phyloP scores from a whole-genome alignment of 2,113 vertebrate genomes.

The Plectropomus leopardus region DNA sequence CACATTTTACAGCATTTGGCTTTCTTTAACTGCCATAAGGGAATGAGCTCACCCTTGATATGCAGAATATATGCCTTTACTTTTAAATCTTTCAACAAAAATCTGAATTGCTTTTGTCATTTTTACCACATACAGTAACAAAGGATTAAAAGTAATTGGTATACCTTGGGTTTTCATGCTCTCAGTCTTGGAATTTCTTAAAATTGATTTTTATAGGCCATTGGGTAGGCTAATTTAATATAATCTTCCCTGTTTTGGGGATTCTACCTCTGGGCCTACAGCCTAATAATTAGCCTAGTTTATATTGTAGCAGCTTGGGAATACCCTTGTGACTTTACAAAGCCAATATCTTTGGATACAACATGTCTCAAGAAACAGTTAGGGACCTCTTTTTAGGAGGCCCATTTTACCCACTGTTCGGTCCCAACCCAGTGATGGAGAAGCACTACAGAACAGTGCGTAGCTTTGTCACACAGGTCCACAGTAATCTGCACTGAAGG shows the following conservation, averaged over 20 bases:
- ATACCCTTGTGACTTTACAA: slow-evolving; percentile 36
- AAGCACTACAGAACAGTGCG: slow-evolving; percentile 15
- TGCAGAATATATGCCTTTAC: slow-evolving; percentile 3
- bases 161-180: slow-evolving; percentile 24
- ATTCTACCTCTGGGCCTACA: slow-evolving; percentile 27
- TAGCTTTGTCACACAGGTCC: slow-evolving; percentile 35
- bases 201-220: slow-evolving; percentile 35
- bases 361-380: slow-evolving; percentile 21
- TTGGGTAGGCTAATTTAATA: slow-evolving; percentile 41
- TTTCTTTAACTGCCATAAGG: slow-evolving; percentile 19
- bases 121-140: neutral
- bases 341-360: slow-evolving; percentile 36
- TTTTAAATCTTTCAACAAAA: slow-evolving; percentile 19
- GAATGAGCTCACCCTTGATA: slow-evolving; percentile 19
- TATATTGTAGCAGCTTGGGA: slow-evolving; percentile 38
- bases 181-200: slow-evolving; percentile 30
- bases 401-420: neutral
- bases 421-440: slow-evolving; percentile 31
- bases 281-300: slow-evolving; percentile 32
- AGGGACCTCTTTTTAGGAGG: neutral
- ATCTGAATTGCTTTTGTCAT: neutral
- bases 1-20: slow-evolving; percentile 17
- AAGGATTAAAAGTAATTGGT: slow-evolving; percentile 8
- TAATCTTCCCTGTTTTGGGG: slow-evolving; percentile 24
- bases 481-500: slow-evolving; percentile 49